Evolutionary conservation across 2,113 vertebrate species (phyloP).

Genomic region (Dryoscopus gambensis): DNA sequence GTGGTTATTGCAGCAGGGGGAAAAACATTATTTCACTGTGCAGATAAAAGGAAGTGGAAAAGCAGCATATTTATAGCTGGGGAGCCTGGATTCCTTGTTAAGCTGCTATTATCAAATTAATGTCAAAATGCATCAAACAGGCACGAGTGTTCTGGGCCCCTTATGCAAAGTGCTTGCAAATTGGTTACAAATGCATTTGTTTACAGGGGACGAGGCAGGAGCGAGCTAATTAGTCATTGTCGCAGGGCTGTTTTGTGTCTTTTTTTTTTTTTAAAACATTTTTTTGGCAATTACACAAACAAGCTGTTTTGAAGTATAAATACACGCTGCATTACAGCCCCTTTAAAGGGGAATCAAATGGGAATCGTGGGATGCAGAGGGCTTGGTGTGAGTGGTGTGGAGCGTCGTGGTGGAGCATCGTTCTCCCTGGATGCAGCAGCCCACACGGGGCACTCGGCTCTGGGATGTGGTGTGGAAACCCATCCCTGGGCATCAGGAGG

Average conservation of each 20-base stretch:
- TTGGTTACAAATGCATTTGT: constrained; percentile 66
- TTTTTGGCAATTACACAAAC: constrained; percentile 60
- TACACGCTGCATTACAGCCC: background rate
- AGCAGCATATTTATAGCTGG: constrained; percentile 62
- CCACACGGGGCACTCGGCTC: background rate
- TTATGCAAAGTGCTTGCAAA: constrained; percentile 63
- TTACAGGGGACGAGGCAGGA: constrained; percentile 60
- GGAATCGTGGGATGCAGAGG: background rate
- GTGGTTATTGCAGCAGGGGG: constrained; percentile 67
- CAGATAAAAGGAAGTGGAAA: constrained; percentile 68
- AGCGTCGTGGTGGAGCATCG: background rate
- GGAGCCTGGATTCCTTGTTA: constrained; percentile 68
- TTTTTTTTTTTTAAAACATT: background rate
- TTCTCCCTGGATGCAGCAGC: background rate
- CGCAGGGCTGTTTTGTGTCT: constrained; percentile 11
- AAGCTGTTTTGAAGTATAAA: constrained; percentile 51
- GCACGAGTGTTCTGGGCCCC: constrained; percentile 58
- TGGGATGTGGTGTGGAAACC: accelerated
- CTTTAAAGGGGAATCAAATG: background rate
- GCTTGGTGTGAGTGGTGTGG: background rate
- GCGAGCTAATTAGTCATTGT: constrained; percentile 60
- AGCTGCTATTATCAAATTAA: constrained; percentile 65
- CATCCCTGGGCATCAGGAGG: accelerated
- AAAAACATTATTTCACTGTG: constrained; percentile 66
- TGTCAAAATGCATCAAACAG: constrained; percentile 70